Evolutionary conservation across 2,888 invertebrate genomes (phyloP), one percentile per base, ranked within the genome.

Genomic region (Mycalesis mineus): DNA sequence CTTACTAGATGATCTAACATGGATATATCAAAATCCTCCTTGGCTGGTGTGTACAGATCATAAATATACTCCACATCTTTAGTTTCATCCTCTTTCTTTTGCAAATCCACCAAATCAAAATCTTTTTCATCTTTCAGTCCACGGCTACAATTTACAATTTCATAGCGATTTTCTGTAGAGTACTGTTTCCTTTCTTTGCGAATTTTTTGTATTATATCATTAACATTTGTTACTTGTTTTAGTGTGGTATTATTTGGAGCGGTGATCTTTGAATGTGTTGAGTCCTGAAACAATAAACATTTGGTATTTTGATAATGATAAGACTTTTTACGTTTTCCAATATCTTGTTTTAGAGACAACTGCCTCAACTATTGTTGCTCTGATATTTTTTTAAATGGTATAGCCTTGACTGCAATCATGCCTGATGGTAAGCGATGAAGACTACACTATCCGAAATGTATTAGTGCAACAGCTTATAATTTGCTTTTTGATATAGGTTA

Each of bases 1-100:
- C 87, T 79, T 3, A 87, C 76, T 58, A 87, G 67, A 64, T 86
- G 75, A 72, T 90, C 88, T 64, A 90, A 66, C 82, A 85, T 82
- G 7, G 78, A 76, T 28, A 85, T 77, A 72, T 88, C 84, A 72
- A 90, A 84, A 57, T 85, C 84, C 42, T 78, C 71, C 60, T 80
- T 83, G 0, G 80, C 77, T 4, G 84, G 75, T 5, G 81, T 79
- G 57, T 90, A 90, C 50, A 90, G 59, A 64, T 90, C 90, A 64
- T 88, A 90, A 2, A 82, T 84, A 70, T 84, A 88, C 55, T 83
- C 73, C 0, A 71, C 73, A 63, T 80, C 69, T 0, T 65, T 66
- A 51, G 75, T 72, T 11, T 71, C 73, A 56, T 82, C 73, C 0
- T 70, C 73, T 1, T 70, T 67, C 37, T 72, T 78, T 15, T 68